Evolutionary conservation across 2,888 invertebrate species (phyloP).

Genomic region (Fragum fragum): DNA sequence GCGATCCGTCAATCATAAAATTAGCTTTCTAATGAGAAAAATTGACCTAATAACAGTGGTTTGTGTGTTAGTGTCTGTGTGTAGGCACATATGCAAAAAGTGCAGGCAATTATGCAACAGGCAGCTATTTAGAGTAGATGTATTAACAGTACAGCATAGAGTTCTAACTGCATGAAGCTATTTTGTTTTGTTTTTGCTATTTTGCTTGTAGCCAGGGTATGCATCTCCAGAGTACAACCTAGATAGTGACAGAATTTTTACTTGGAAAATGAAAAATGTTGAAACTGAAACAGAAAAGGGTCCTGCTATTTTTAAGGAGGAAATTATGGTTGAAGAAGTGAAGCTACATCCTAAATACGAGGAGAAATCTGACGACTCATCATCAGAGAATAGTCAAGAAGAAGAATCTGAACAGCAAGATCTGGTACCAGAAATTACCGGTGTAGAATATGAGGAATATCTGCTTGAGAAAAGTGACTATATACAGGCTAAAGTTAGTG

Average conservation of each 20-base stretch:
- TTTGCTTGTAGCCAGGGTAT: constrained; percentile 69
- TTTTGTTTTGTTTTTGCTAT: constrained; percentile 50
- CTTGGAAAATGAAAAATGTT: constrained; percentile 67
- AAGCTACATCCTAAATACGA: constrained; percentile 19
- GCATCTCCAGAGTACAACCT: constrained; percentile 51
- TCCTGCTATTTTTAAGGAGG: constrained; percentile 69
- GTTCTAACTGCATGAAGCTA: constrained; percentile 32
- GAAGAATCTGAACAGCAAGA: constrained; percentile 38
- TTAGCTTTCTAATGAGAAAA: background rate
- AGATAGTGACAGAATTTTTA: constrained; percentile 70
- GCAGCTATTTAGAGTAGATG: constrained; percentile 7
- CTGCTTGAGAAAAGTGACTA: constrained; percentile 16
- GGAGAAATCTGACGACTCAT: constrained; percentile 10
- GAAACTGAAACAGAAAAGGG: constrained; percentile 50
- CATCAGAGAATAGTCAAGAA: background rate
- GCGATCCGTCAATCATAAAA: no score
- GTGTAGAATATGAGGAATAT: constrained; percentile 57
- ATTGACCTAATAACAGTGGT: no score
- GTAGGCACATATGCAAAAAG: no score
- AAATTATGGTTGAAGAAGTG: constrained; percentile 58
- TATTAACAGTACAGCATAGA: constrained; percentile 28
- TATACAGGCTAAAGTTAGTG: constrained; percentile 9
- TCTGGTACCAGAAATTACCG: constrained; percentile 57
- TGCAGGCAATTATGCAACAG: constrained; percentile 49
- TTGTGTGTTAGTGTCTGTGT: background rate